Percentiles rank a stretch among this genome's conserved stretches.
These are phyloP conservation scores for Otolemur garnettii DNA, from an alignment of 2,113 vertebrate species.

Conservation along the genomic window DNA sequence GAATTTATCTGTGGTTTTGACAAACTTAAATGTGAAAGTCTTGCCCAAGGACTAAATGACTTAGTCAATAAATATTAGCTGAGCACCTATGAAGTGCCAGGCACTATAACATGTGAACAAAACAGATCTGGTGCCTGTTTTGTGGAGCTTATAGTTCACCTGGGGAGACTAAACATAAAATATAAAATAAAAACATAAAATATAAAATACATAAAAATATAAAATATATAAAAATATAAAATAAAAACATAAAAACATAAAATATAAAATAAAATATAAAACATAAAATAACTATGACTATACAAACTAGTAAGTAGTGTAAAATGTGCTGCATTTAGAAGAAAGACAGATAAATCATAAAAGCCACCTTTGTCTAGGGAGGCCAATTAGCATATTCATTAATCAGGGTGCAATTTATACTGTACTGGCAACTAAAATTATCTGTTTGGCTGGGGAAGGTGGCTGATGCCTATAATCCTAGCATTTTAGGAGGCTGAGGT, in stretches of 20 bases:
- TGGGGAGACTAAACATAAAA: background rate
- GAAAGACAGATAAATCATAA: constrained; percentile 20
- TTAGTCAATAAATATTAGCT: constrained; percentile 25
- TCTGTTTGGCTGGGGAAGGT: background rate
- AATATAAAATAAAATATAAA: too few species aligned
- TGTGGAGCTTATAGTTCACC: background rate
- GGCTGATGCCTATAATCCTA: too few species aligned
- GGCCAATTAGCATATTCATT: background rate
- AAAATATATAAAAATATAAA: too few species aligned
- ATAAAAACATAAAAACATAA: too few species aligned
- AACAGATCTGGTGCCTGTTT: background rate
- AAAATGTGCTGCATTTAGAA: constrained; percentile 10
- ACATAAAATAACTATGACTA: background rate
- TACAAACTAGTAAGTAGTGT: background rate
- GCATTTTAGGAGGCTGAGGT: too few species aligned
- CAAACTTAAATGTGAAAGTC: background rate
- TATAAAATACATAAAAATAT: too few species aligned
- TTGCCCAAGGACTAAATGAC: constrained; percentile 5
- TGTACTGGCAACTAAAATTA: constrained; percentile 7
- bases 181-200: too few species aligned
- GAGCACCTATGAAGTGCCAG: background rate
- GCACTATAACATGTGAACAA: background rate
- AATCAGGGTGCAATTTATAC: background rate
- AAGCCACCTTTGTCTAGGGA: background rate
- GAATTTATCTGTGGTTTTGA: background rate